A percentile compares a stretch with the other conserved stretches of the same genome.
Evolutionary conservation across 2,797 vertebrate species (phyloP).

Genomic region (Phrynocephalus forsythii): DNA sequence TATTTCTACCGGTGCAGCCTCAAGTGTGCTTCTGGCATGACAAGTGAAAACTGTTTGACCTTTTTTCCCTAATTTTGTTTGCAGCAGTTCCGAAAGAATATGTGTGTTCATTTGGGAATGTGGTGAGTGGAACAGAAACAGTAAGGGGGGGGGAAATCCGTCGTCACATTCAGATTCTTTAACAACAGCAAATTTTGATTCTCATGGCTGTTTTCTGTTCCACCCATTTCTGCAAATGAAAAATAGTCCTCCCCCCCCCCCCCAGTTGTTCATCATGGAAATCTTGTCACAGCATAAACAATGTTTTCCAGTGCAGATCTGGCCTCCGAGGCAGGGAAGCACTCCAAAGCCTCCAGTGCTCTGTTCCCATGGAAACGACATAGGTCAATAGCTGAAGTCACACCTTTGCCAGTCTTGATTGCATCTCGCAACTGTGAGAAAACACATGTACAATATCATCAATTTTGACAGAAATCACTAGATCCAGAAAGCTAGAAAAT

Average conservation of each 20-base stretch:
- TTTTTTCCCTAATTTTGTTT: constrained; percentile 80
- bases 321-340: constrained; percentile 94
- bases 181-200: constrained; percentile 19
- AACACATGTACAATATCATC: constrained; percentile 72
- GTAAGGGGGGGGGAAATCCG: constrained; percentile 30
- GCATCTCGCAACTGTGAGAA: constrained; percentile 88
- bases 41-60: constrained; percentile 85
- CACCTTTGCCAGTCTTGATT: constrained; percentile 92
- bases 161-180: constrained; percentile 37
- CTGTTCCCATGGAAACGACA: constrained; percentile 95
- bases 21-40: constrained; percentile 88
- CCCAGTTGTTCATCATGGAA: constrained; percentile 77
- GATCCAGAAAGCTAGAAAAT: constrained; percentile 2
- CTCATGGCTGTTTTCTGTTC: constrained; percentile 28
- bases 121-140: constrained; percentile 49
- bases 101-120: constrained; percentile 41
- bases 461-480: constrained; percentile 50
- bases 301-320: constrained; percentile 97
- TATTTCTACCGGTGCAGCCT: constrained; percentile 95
- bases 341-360: constrained; percentile 92
- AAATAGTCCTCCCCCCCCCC: constrained; percentile 57
- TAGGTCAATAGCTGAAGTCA: constrained; percentile 94
- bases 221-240: constrained; percentile 36
- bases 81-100: constrained; percentile 52
- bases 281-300: constrained; percentile 89